These are phyloP conservation scores for Cyclophora albipunctata DNA, from an alignment of 2,888 invertebrate genomes.

Conservation along the genomic window DNA sequence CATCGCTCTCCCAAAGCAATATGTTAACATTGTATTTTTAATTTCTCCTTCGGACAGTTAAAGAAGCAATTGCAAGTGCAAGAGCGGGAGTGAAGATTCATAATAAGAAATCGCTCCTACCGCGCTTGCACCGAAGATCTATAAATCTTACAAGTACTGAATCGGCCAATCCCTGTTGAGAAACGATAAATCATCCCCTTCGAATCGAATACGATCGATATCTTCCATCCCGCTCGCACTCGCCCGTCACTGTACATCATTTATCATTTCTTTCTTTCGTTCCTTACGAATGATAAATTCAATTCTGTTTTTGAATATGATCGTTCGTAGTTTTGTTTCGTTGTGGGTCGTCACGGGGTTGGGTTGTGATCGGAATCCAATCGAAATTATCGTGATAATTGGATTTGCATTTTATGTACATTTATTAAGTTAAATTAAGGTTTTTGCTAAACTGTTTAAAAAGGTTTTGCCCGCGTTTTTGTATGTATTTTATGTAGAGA, in stretches of 20 bases:
- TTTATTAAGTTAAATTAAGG: too few relatives aligned
- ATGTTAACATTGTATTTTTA: slow-evolving; percentile 70
- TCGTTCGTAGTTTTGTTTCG: slow-evolving; percentile 72
- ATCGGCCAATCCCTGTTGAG: slow-evolving; percentile 75
- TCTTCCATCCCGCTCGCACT: slow-evolving; percentile 54
- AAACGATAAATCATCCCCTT: slow-evolving; percentile 72
- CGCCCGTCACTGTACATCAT: slow-evolving; percentile 51
- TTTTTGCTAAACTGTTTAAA: too few relatives aligned
- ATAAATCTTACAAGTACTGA: slow-evolving; percentile 71
- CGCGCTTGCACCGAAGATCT: slow-evolving; percentile 71
- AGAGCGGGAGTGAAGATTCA: slow-evolving; percentile 71
- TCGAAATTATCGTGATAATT: slow-evolving; percentile 72
- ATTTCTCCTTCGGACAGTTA: slow-evolving; percentile 58
- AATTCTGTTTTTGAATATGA: slow-evolving; percentile 73
- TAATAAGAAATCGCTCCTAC: slow-evolving; percentile 74
- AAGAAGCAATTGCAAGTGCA: slow-evolving; percentile 63
- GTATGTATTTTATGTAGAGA: too few relatives aligned
- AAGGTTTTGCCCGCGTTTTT: too few relatives aligned
- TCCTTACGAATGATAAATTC: slow-evolving; percentile 73
- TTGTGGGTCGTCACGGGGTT: slow-evolving; percentile 70
- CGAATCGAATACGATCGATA: slow-evolving; percentile 42
- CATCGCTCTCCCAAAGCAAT: slow-evolving; percentile 45
- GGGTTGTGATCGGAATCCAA: slow-evolving; percentile 69
- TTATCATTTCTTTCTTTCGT: slow-evolving; percentile 71
- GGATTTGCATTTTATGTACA: slow-evolving; percentile 68